Base-by-base conservation (phyloP, 2,888 invertebrate genomes). In the Neuroscelio doddi region DNA sequence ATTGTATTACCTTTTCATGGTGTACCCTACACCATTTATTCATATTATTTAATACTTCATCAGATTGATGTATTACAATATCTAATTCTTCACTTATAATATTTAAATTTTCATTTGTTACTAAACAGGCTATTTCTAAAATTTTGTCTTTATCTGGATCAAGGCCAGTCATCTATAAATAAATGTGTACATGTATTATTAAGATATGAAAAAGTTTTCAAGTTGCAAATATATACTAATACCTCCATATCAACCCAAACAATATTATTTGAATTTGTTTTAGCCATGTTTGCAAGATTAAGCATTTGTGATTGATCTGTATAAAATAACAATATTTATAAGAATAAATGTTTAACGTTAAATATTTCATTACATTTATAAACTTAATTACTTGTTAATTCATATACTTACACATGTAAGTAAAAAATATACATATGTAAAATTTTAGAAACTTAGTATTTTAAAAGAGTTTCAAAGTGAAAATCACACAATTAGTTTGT, bases 51-150 rank as follows among this genome's bases (percentile, higher is more conserved):
- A 98, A 86, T 24, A 93, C 85, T 21, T 87, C 83, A 64, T 92
- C 89, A 0, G 93, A 87, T 72, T 96, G 94, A 75, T 95, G 88
- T 69, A 98, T 91, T 1, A 95, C 87, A 38, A 96, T 81, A 74
- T 91, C 87, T 0, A 94, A 93, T 3, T 92, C 92, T 79, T 89
- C 90, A 1, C 92, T 93, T 29, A 95, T 84, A 5, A 94, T 81
- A 72, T 94, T 91, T 10, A 97, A 85, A 49, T 95, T 80, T 8
- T 87, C 86, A 80, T 97, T 95, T 0, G 98, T 98, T 51, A 98
- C 88, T 24, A 98, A 80, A 80, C 95, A 94, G 0, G 96, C 94
- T 52, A 97, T 89, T 87, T 98, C 98, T 76, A 98, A 83, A 50
- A 98, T 93, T 66, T 91, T 89, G 77, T 95, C 92, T 47, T 85